phyloP scores from a whole-genome alignment of 2,797 vertebrate species.

The Benthosema pterotum region DNA sequence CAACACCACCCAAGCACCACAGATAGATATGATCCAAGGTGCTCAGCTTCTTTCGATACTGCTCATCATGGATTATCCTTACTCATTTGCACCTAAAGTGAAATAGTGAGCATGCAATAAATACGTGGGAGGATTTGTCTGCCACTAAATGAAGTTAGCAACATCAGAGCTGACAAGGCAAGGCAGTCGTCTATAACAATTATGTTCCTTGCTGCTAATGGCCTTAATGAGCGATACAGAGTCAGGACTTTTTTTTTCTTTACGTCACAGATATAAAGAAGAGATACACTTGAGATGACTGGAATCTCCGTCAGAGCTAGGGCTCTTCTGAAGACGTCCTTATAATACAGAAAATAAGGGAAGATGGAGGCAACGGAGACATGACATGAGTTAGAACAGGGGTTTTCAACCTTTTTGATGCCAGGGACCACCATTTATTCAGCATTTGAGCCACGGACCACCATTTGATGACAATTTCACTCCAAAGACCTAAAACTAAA shows the following conservation, averaged over 20 bases:
- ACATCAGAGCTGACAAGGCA: conserved; percentile 29
- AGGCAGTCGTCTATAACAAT: conserved; percentile 24
- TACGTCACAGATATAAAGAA: conserved; percentile 23
- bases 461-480: too few species aligned
- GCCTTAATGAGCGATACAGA: conserved; percentile 66
- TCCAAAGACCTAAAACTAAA: too few species aligned
- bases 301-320: background rate
- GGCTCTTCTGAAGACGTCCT: too few species aligned
- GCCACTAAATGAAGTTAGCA: conserved; percentile 4
- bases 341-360: conserved; percentile 20
- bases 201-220: conserved; percentile 52
- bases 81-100: background rate
- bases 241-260: conserved; percentile 41
- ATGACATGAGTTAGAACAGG: conserved; percentile 38
- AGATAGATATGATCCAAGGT: too few species aligned
- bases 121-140: background rate
- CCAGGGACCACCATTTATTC: too few species aligned
- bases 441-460: too few species aligned
- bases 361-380: conserved; percentile 37
- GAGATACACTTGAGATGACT: conserved; percentile 5
- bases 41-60: too few species aligned
- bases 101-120: conserved; percentile 11
- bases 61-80: too few species aligned
- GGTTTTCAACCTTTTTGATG: too few species aligned
- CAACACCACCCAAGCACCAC: too few species aligned